These are phyloP conservation scores for Peribatodes rhomboidaria DNA, from an alignment of 2,888 invertebrate genomes.

Conservation along the genomic window DNA sequence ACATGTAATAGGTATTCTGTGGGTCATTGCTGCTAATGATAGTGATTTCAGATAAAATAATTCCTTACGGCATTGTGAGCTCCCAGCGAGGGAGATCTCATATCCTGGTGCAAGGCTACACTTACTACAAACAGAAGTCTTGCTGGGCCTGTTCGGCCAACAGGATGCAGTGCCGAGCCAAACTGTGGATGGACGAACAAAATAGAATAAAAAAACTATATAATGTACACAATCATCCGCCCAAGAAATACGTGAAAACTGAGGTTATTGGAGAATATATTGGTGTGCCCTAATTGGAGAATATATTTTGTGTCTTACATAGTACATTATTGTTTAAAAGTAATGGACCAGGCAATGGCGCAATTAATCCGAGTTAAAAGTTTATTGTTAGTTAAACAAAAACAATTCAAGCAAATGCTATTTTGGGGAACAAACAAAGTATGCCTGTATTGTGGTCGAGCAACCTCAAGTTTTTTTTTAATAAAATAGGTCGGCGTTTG, in stretches of 20 bases:
- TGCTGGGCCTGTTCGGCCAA: slow-evolving; percentile 10
- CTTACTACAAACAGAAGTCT: slow-evolving; percentile 44
- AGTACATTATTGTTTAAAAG: too few species aligned
- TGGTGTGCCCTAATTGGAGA: background rate
- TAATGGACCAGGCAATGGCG: too few species aligned
- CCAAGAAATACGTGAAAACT: slow-evolving; percentile 40
- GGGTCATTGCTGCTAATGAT: too few species aligned
- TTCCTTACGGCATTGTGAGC: slow-evolving; percentile 38
- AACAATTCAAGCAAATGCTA: too few species aligned
- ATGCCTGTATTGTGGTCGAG: too few species aligned
- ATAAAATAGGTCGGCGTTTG: too few species aligned
- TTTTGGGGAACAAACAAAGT: too few species aligned
- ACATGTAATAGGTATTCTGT: too few species aligned
- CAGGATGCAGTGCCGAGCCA: slow-evolving; percentile 43
- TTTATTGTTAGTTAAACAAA: too few species aligned
- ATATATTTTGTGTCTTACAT: too few species aligned
- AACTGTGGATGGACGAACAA: slow-evolving; percentile 32
- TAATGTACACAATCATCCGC: slow-evolving; percentile 46
- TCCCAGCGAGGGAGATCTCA: slow-evolving; percentile 46
- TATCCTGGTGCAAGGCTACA: slow-evolving; percentile 44
- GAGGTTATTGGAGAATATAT: slow-evolving; percentile 11
- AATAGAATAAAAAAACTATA: slow-evolving; percentile 35
- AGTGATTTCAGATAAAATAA: background rate
- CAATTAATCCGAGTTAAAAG: too few species aligned
- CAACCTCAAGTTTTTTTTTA: too few species aligned